Conservation (phyloP, 2,113 vertebrate genomes). For the Petaurus breviceps region DNA sequence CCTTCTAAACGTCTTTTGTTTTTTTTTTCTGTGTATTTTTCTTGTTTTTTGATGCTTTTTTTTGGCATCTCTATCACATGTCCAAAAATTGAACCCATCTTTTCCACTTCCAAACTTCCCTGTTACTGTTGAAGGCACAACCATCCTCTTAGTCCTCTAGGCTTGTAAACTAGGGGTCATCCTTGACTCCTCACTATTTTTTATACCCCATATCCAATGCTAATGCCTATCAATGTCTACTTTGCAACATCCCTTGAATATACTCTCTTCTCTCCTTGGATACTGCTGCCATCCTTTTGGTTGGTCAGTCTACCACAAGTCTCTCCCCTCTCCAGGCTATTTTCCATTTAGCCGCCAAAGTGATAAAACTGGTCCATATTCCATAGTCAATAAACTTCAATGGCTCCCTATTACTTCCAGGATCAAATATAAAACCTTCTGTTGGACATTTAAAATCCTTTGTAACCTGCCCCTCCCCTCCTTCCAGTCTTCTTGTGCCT, state of each 20-base stretch:
- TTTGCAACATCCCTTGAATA: neutral
- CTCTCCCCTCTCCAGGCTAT: neutral
- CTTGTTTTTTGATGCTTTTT: neutral
- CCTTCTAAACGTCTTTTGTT: neutral
- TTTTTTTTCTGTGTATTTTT: neutral
- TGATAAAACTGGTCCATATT: neutral
- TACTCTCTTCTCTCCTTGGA: neutral
- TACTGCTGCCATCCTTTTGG: neutral
- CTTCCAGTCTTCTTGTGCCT: neutral
- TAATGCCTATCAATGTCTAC: neutral
- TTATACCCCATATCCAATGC: neutral
- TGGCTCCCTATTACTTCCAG: neutral
- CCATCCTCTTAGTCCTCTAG: neutral
- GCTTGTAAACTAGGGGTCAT: neutral
- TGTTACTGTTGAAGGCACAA: neutral
- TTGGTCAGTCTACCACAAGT: neutral
- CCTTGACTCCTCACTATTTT: neutral
- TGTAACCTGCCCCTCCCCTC: neutral
- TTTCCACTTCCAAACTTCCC: neutral
- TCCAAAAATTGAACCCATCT: neutral
- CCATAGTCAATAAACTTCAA: neutral
- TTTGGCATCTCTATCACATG: neutral
- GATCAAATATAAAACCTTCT: neutral
- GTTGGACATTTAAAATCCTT: neutral
- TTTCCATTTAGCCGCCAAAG: neutral